Evolutionary conservation across 2,797 vertebrate species (phyloP), one percentile per base, ranked within the genome.

Genomic region (Epinephelus malabaricus): DNA sequence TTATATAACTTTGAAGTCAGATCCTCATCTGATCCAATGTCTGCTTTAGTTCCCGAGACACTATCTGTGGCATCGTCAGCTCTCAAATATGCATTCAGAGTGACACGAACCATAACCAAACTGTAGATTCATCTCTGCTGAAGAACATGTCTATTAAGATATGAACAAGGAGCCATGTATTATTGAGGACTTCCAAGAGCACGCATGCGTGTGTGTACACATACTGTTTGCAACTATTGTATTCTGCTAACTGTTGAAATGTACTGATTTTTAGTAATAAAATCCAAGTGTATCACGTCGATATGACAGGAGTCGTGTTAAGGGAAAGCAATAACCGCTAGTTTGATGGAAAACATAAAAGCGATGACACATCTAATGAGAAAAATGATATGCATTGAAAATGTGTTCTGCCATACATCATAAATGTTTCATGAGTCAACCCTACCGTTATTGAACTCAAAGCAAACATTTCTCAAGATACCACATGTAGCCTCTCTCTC

Each of bases 41-140:
- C 59, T 85, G 74, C 70, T 88, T 79, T 63, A 65, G 76, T 76
- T 85, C 78, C 76, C 13, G 45, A 78, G 56, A 76, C 82, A 53
- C 18, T 79, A 76, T 83, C 79, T 81, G 56, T 47, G 63, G 25
- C 25, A 85, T 46, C 30, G 25, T 86, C 80, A 82, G 54, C 49
- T 66, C 40, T 68, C 53, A 85, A 73, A 74, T 79, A 85, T 85
- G 69, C 71, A 76, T 88, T 65, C 51, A 78, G 53, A 85, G 69
- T 58, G 8, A 82, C 50, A 76, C 50, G 38, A 79, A 76, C 23
- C 43, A 25, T 46, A n/a, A 76, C 30, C 55, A 76, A 62, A 63
- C 23, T 8, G n/a, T 30, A 68, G 45, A 67, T 76, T 75, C 14
- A 54, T 77, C 51, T 21, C 43, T 53, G 38, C 67, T 67, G 46